Evolutionary conservation across 2,113 vertebrate genomes (phyloP).

Genomic region (Chlorodrepanis virens): DNA sequence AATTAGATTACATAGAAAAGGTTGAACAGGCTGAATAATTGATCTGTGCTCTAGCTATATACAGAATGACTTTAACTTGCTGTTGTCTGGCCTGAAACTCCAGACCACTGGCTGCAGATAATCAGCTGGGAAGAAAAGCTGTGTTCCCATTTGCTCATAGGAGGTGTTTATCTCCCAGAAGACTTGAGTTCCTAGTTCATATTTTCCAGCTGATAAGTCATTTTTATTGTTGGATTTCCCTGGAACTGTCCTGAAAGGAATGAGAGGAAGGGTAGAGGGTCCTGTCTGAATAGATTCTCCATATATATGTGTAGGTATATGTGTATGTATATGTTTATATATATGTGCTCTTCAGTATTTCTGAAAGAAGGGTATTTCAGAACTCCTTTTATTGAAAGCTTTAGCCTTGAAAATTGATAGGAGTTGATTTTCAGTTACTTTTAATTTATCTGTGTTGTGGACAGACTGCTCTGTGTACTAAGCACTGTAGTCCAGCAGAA

Average conservation of each 20-base stretch:
- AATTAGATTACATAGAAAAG: slow-evolving; percentile 9
- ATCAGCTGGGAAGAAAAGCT: background rate
- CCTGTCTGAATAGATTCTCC: background rate
- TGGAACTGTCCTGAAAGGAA: background rate
- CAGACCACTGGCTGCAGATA: background rate
- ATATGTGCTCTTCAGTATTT: background rate
- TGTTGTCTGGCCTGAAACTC: background rate
- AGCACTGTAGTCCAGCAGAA: background rate
- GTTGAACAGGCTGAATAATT: slow-evolving; percentile 30
- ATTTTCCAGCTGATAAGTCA: background rate
- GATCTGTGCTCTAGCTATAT: background rate
- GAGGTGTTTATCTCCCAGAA: background rate
- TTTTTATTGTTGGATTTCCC: background rate
- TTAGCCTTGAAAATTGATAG: background rate
- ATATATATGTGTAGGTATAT: background rate
- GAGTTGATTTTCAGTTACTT: background rate
- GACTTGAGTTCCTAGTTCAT: background rate
- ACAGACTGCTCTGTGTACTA: background rate
- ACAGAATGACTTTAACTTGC: background rate
- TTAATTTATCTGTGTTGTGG: background rate
- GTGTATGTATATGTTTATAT: background rate
- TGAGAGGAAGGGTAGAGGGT: background rate
- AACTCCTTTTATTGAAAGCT: background rate
- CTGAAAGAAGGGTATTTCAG: background rate
- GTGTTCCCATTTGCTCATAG: background rate